These are phyloP conservation scores for Neomicropteryx cornuta DNA, from an alignment of 1,140 invertebrate genomes.

Conservation along the genomic window DNA sequence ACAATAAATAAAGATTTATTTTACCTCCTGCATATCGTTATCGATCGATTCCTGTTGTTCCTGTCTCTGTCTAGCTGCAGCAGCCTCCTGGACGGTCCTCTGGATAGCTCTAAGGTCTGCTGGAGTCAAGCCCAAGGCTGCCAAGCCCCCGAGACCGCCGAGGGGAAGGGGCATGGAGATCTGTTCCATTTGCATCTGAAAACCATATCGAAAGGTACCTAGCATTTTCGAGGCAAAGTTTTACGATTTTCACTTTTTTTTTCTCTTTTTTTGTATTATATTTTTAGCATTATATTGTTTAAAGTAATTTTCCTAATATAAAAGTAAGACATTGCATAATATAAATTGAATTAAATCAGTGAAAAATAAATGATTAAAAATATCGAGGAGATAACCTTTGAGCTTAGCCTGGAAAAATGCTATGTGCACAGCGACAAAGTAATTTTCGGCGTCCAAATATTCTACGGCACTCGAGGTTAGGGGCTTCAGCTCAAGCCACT, in stretches of 20 bases:
- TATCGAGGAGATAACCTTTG: neutral
- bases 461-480: no score
- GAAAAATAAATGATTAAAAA: neutral
- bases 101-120: conserved; percentile 47
- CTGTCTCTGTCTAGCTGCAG: conserved; percentile 33
- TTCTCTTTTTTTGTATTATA: neutral
- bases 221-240: conserved; percentile 1
- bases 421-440: no score
- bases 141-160: no score
- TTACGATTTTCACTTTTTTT: neutral
- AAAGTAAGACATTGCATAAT: conserved; percentile 4
- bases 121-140: conserved; percentile 45
- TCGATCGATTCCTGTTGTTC: conserved; percentile 28
- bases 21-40: conserved; percentile 35
- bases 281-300: conserved; percentile 2
- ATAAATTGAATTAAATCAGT: neutral
- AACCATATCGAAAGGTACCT: no score
- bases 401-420: no score
- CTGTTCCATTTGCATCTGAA: conserved; percentile 29
- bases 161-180: conserved; percentile 29
- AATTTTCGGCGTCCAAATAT: no score
- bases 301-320: conserved; percentile 1
- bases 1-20: neutral
- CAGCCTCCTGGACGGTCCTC: conserved; percentile 35
- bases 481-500: no score